These are phyloP conservation scores for Cerceris ruficornis DNA, from an alignment of 2,888 invertebrate genomes.

Conservation along the genomic window DNA sequence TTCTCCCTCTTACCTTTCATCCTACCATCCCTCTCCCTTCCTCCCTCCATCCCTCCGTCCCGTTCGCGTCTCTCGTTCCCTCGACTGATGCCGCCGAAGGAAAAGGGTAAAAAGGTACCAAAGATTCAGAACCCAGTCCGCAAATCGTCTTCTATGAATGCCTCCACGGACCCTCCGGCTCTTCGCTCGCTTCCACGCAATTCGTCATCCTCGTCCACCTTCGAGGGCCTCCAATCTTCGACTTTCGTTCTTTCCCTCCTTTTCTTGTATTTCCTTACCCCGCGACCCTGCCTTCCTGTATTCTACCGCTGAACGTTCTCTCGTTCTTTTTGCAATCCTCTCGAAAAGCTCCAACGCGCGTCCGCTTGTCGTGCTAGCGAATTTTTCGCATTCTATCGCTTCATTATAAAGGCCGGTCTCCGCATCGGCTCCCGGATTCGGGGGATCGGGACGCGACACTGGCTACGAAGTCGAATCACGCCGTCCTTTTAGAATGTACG, in stretches of 20 bases:
- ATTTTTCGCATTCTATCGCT: conserved; percentile 79
- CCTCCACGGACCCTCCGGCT: conserved; percentile 58
- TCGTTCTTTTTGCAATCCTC: conserved; percentile 64
- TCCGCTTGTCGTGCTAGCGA: conserved; percentile 73
- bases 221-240: conserved; percentile 38
- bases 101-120: conserved; percentile 72
- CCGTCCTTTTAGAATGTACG: conserved; percentile 68
- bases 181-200: conserved; percentile 54
- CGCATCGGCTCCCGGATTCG: conserved; percentile 65
- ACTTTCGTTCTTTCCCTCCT: conserved; percentile 11
- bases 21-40: conserved; percentile 16
- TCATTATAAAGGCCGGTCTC: conserved; percentile 72
- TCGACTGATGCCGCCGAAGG: conserved; percentile 55
- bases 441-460: conserved; percentile 59
- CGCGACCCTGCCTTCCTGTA: background rate
- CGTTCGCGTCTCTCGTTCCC: conserved; percentile 45
- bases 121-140: conserved; percentile 71
- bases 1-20: conserved; percentile 27
- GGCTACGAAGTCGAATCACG: conserved; percentile 68
- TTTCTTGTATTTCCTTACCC: conserved; percentile 8
- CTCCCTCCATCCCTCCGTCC: conserved; percentile 25
- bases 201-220: conserved; percentile 63
- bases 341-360: conserved; percentile 70
- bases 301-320: background rate
- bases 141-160: conserved; percentile 76